A percentile compares a stretch with the other conserved stretches of the same genome.
phyloP scores from a whole-genome alignment of 2,113 vertebrate species.

The Cephalopholis sonnerati region DNA sequence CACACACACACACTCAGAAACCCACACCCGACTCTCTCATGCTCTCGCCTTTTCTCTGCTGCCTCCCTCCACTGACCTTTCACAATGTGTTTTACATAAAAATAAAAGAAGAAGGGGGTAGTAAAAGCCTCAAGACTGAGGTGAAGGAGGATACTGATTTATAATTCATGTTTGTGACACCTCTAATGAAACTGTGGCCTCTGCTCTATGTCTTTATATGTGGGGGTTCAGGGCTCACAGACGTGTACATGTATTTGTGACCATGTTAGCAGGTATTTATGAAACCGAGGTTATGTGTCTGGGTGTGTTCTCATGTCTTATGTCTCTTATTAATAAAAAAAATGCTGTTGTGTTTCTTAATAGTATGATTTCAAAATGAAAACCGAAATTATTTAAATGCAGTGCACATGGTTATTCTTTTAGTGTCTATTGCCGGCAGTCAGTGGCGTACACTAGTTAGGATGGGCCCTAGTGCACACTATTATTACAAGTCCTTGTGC shows the following conservation, averaged over 20 bases:
- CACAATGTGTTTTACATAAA: conserved; percentile 82
- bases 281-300: not conserved
- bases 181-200: conserved; percentile 64
- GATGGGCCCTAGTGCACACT: too few species aligned
- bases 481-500: too few species aligned
- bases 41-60: conserved; percentile 50
- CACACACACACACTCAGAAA: conserved; percentile 25
- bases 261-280: not conserved
- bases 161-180: conserved; percentile 72
- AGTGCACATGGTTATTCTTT: too few species aligned
- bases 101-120: conserved; percentile 70
- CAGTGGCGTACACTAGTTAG: too few species aligned
- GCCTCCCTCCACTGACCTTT: conserved; percentile 82
- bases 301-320: not conserved
- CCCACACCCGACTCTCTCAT: conserved; percentile 47
- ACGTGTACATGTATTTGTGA: not conserved
- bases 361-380: not conserved
- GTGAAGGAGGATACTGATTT: conserved; percentile 61
- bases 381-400: not conserved
- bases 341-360: not conserved
- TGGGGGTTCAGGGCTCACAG: conserved; percentile 18
- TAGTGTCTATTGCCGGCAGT: too few species aligned
- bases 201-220: conserved; percentile 47
- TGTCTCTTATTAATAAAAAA: not conserved
- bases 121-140: conserved; percentile 54